phyloP scores from a whole-genome alignment of 2,113 vertebrate genomes.

The Bambusicola thoracicus region DNA sequence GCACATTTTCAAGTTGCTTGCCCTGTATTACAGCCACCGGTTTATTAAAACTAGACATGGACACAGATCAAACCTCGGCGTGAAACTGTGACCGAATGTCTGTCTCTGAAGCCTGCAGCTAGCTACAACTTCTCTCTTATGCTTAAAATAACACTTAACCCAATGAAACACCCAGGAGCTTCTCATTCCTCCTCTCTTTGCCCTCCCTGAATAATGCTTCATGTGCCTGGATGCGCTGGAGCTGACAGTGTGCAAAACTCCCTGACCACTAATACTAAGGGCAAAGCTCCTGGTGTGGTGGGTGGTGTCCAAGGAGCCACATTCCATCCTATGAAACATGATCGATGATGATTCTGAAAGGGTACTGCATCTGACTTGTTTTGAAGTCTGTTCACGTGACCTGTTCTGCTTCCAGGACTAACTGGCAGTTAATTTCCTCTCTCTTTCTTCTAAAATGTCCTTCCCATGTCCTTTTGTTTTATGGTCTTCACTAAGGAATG shows the following conservation, averaged over 20 bases:
- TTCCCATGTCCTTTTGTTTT: constrained; percentile 20
- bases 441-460: neutral
- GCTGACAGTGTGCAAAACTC: neutral
- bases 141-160: neutral
- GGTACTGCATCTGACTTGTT: neutral
- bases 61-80: neutral
- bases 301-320: neutral
- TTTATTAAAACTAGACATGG: constrained; percentile 44
- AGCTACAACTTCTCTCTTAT: neutral
- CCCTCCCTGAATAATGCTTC: neutral
- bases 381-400: neutral
- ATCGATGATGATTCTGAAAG: neutral
- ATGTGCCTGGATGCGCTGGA: neutral
- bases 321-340: neutral
- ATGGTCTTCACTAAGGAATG: constrained; percentile 31
- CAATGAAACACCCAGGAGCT: neutral
- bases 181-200: neutral
- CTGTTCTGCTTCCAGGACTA: constrained; percentile 11
- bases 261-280: neutral
- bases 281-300: neutral
- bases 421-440: constrained; percentile 15
- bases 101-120: neutral
- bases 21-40: neutral
- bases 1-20: constrained; percentile 5
- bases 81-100: neutral